These are phyloP conservation scores for Fukomys damarensis DNA, from an alignment of 2,113 vertebrate genomes.

Conservation along the genomic window DNA sequence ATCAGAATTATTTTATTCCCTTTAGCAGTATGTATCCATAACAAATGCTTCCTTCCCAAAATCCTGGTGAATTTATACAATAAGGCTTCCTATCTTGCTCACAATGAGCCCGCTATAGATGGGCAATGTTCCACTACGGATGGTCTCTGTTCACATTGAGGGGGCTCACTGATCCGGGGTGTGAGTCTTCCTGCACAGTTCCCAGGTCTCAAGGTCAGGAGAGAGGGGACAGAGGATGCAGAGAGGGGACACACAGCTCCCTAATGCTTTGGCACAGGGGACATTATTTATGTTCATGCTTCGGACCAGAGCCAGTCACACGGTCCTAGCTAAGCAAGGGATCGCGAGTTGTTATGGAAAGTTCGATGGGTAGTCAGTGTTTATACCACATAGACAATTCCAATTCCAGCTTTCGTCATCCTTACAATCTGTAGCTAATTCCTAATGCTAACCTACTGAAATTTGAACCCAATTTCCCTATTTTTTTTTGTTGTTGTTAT, in stretches of 20 bases:
- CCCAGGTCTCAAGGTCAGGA: not conserved
- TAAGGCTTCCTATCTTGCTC: not conserved
- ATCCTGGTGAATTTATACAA: not conserved
- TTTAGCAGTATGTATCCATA: not conserved
- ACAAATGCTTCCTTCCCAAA: not conserved
- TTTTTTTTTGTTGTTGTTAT: not conserved
- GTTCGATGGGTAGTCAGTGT: not conserved
- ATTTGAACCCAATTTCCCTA: not conserved
- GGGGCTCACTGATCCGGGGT: not conserved
- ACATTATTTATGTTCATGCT: not conserved
- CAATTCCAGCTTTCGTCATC: not conserved
- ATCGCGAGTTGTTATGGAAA: not conserved
- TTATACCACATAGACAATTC: not conserved
- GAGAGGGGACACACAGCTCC: not conserved
- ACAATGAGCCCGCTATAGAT: not conserved
- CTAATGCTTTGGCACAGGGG: not conserved
- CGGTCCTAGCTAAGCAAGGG: not conserved
- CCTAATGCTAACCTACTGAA: not conserved
- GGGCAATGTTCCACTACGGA: not conserved
- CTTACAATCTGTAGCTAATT: not conserved
- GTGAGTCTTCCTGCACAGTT: not conserved
- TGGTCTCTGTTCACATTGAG: not conserved
- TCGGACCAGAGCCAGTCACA: not conserved
- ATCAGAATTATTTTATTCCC: slow-evolving; percentile 8
- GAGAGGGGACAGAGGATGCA: not conserved